Evolutionary conservation across 1,140 invertebrate genomes (phyloP), one percentile per base, ranked within the genome.

Genomic region (Tetraneura akinire): DNA sequence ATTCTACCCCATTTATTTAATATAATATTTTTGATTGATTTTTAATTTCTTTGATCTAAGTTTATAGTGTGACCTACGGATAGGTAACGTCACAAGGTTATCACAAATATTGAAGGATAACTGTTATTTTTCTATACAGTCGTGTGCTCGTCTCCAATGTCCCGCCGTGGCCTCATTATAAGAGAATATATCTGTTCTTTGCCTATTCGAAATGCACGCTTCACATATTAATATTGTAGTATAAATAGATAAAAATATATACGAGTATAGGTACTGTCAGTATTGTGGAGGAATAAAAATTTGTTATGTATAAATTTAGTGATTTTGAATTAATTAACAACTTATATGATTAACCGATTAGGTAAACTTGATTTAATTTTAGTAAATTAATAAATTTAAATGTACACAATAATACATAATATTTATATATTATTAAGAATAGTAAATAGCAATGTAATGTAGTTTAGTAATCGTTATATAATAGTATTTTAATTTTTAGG

Each of bases 31-130:
- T n/a, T n/a, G n/a, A n/a, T n/a, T n/a, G n/a, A n/a, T n/a, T n/a
- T n/a, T n/a, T 21, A 11, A 42, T 26, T 26, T 68, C 42, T 68
- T 68, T 47, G 23, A 0, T 47, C 14, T 70, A 6, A 26, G 16
- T 13, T 16, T 70, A n/a, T n/a, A 26, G 21, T 70, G 42, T 23
- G 42, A 11, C 14, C 42, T 70, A 47, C 21, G 66, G 47, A 70
- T 8, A 70, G 42, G 42, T 70, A 13, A 47, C 47, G 6, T 10
- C 66, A 70, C 66, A 70, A 70, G 66, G 66, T 70, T 70, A 70
- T 70, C 21, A 23, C 10, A 47, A 70, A 70, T 70, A 70, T 70
- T 70, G 66, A 70, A 70, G 66, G 66, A 70, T 70, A 26, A 70
- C 21, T 70, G 64, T 66, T 70, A 26, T 70, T 70, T 70, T 70